These are phyloP conservation scores for Hypena proboscidalis DNA, from an alignment of 2,888 invertebrate species.

Conservation along the genomic window DNA sequence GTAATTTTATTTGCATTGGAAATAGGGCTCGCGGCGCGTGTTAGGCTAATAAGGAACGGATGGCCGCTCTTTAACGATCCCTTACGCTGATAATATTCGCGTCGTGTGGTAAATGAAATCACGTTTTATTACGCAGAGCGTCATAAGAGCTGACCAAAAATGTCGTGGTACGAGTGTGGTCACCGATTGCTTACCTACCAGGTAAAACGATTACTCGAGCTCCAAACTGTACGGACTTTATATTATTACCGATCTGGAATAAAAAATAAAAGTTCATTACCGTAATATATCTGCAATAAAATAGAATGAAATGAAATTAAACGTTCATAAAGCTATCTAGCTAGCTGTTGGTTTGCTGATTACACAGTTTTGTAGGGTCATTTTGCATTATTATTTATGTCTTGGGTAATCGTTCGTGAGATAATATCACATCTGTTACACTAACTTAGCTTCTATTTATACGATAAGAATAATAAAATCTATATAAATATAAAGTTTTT, in stretches of 20 bases:
- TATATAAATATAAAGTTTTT: no score
- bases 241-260: conserved; percentile 12
- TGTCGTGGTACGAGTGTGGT: conserved; percentile 50
- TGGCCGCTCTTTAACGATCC: conserved; percentile 71
- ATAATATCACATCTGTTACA: no score
- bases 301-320: conserved; percentile 29
- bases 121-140: conserved; percentile 62
- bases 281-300: conserved; percentile 31
- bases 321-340: no score
- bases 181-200: conserved; percentile 45
- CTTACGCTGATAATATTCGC: conserved; percentile 66
- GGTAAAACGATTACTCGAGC: conserved; percentile 30
- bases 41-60: conserved; percentile 79
- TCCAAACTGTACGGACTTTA: conserved; percentile 26
- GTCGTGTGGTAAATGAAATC: conserved; percentile 67
- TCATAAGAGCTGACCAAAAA: conserved; percentile 62
- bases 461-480: no score
- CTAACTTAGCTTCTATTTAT: no score
- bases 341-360: no score
- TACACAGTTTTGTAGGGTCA: no score
- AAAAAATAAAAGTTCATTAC: conserved; percentile 19
- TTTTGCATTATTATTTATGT: no score
- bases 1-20: conserved; percentile 79
- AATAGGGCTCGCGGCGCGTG: conserved; percentile 77
- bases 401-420: no score